Evolutionary conservation across 2,797 vertebrate species (phyloP).

Genomic region (Brotula barbata): DNA sequence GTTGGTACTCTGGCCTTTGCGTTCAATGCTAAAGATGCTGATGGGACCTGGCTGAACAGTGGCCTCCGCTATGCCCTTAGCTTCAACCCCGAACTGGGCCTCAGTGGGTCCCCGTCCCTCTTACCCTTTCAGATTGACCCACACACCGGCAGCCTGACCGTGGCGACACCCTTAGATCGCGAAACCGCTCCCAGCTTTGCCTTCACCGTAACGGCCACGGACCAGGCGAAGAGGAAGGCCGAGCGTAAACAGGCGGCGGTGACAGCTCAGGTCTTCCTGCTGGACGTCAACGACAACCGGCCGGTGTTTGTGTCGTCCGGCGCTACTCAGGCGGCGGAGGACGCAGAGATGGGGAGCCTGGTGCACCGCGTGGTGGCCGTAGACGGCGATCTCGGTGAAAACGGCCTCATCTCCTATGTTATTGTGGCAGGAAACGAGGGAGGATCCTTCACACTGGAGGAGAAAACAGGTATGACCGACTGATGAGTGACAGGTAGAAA

Average conservation of each 20-base stretch:
- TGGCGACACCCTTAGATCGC: conserved; percentile 80
- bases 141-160: conserved; percentile 80
- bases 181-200: conserved; percentile 74
- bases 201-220: conserved; percentile 83
- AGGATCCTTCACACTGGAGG: conserved; percentile 81
- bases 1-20: conserved; percentile 81
- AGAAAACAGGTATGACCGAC: conserved; percentile 82
- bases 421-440: conserved; percentile 83
- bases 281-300: conserved; percentile 90
- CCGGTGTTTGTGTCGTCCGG: conserved; percentile 81
- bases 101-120: conserved; percentile 2
- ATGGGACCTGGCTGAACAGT: conserved; percentile 86
- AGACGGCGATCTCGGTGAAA: conserved; percentile 86
- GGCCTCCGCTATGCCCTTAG: conserved; percentile 83
- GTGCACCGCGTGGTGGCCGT: conserved; percentile 82
- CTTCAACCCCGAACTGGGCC: conserved; percentile 39
- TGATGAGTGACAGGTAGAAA: no score
- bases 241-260: conserved; percentile 75
- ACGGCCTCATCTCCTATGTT: conserved; percentile 80
- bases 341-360: conserved; percentile 81
- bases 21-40: conserved; percentile 87
- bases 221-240: conserved; percentile 78
- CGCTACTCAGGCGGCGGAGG: conserved; percentile 77
- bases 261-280: conserved; percentile 82
- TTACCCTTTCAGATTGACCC: conserved; percentile 86